Evolutionary conservation across 1,140 invertebrate species (phyloP).

Genomic region (Bilobella aurantiaca): DNA sequence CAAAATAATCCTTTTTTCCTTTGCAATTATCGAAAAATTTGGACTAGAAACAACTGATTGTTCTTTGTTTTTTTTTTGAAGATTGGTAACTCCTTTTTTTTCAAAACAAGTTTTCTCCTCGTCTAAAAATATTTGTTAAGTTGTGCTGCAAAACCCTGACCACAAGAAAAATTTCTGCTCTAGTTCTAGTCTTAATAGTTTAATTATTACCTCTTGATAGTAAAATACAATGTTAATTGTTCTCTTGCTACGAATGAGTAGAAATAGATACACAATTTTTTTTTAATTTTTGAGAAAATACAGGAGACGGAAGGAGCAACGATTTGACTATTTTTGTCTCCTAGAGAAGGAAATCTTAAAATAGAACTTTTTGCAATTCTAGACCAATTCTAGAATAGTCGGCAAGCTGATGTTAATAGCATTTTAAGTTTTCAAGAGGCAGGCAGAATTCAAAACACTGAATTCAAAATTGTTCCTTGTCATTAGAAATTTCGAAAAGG

Average conservation of each 20-base stretch:
- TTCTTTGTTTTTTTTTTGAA: not conserved
- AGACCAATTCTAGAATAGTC: too few relatives aligned
- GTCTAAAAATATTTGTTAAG: too few relatives aligned
- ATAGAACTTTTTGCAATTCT: constrained; percentile 1
- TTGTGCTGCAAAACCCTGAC: too few relatives aligned
- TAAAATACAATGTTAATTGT: not conserved
- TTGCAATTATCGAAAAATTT: not conserved
- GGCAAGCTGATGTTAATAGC: too few relatives aligned
- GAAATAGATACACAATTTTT: constrained; percentile 6
- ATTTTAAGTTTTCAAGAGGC: too few relatives aligned
- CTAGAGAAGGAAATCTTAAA: not conserved
- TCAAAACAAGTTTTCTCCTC: not conserved
- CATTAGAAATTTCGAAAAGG: too few relatives aligned
- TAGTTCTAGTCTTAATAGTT: not conserved
- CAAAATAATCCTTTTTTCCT: not conserved
- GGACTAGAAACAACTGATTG: constrained; percentile 6
- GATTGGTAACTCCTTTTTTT: not conserved
- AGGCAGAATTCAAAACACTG: too few relatives aligned
- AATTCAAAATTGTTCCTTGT: too few relatives aligned
- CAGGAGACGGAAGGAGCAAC: not conserved
- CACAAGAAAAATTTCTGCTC: not conserved
- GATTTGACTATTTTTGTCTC: constrained; percentile 5
- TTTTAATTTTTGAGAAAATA: constrained; percentile 1
- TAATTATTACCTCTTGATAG: not conserved
- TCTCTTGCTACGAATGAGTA: not conserved